These are phyloP conservation scores for Sebastes schlegelii DNA, from an alignment of 2,113 vertebrate species.

Conservation along the genomic window DNA sequence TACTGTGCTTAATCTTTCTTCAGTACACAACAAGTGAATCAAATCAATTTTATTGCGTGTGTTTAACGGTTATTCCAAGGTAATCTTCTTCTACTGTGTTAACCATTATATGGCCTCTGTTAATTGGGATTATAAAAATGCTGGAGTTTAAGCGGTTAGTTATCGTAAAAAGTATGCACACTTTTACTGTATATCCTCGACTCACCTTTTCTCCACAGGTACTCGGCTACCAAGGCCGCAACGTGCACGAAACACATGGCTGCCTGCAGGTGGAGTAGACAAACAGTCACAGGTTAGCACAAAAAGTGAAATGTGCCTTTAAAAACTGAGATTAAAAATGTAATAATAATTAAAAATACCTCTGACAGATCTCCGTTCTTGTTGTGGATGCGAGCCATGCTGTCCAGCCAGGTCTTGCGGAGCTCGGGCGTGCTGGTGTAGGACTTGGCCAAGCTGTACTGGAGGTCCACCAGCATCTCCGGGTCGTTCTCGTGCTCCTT, in stretches of 20 bases:
- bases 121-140: conserved; percentile 17
- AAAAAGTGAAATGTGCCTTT: background rate
- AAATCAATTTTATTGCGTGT: background rate
- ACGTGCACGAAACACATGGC: conserved; percentile 99
- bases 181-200: background rate
- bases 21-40: background rate
- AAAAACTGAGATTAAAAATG: background rate
- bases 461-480: conserved; percentile 98
- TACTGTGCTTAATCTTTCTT: background rate
- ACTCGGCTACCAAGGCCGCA: conserved; percentile 96
- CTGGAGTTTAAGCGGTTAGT: conserved; percentile 4
- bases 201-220: conserved; percentile 96
- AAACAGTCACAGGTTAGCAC: background rate
- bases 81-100: background rate
- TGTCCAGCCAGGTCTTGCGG: conserved; percentile 98
- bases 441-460: conserved; percentile 98
- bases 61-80: background rate
- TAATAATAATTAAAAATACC: conserved; percentile 66
- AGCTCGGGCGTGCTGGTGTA: conserved; percentile 98
- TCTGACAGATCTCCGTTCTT: conserved; percentile 98
- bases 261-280: conserved; percentile 83
- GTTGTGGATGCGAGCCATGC: conserved; percentile 97
- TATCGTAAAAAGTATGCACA: background rate
- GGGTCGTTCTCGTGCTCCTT: conserved; percentile 98
- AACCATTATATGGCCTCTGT: conserved; percentile 28